phyloP scores from a whole-genome alignment of 2,113 vertebrate species.

The Oophaga pumilio region DNA sequence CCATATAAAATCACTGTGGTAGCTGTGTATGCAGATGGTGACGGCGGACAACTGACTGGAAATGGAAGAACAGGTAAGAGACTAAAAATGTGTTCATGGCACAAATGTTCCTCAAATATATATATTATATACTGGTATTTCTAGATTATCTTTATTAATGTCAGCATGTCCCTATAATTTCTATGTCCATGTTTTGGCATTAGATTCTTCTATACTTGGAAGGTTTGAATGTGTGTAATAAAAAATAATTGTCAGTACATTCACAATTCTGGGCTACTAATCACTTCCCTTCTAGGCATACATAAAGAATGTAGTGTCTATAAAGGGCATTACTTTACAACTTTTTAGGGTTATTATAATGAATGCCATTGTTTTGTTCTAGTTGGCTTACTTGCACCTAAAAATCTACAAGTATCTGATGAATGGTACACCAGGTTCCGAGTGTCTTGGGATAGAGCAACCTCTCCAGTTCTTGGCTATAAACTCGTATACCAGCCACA shows the following conservation, averaged over 20 bases:
- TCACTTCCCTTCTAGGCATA: neutral
- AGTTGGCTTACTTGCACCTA: constrained; percentile 89
- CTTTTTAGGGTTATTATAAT: neutral
- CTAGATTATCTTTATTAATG: no score
- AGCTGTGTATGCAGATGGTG: constrained; percentile 88
- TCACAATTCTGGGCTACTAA: neutral
- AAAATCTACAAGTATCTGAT: constrained; percentile 91
- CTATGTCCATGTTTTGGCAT: neutral
- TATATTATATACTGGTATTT: no score
- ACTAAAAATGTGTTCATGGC: neutral
- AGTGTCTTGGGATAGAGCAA: constrained; percentile 90
- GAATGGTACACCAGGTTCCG: constrained; percentile 98
- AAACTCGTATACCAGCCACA: constrained; percentile 87
- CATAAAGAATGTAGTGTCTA: neutral
- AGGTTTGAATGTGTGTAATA: neutral
- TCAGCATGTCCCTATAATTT: neutral
- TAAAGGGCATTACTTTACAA: neutral
- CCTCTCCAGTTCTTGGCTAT: constrained; percentile 91
- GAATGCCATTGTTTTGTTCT: constrained; percentile 58
- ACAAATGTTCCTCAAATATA: neutral
- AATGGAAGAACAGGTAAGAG: constrained; percentile 86
- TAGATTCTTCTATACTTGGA: neutral
- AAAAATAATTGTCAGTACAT: neutral
- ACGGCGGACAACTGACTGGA: constrained; percentile 83
- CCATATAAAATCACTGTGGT: constrained; percentile 93